Conservation (phyloP, 2,888 invertebrate species). For the Caenorhabditis imperialis region DNA sequence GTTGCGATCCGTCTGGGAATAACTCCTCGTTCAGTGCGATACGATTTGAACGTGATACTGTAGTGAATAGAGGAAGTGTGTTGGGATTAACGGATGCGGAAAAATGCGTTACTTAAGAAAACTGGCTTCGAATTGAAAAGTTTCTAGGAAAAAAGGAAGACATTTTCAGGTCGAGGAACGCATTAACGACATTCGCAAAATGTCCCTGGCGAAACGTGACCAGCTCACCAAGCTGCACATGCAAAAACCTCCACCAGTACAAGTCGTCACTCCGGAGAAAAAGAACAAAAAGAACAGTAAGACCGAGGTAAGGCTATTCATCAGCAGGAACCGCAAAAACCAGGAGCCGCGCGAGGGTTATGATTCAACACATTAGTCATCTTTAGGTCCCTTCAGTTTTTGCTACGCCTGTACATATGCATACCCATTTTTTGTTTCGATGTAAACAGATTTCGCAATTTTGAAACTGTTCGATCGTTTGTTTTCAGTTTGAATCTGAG, state of each 20-base stretch:
- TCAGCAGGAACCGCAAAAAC: conserved; percentile 11
- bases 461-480: too few species aligned
- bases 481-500: too few species aligned
- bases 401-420: too few species aligned
- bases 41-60: conserved; percentile 33
- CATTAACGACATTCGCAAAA: conserved; percentile 92
- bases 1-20: conserved; percentile 41
- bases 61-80: not conserved
- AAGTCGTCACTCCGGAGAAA: conserved; percentile 76
- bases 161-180: conserved; percentile 87
- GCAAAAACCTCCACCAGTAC: conserved; percentile 62
- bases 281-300: conserved; percentile 56
- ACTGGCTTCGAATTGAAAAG: too few species aligned
- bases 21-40: conserved; percentile 19
- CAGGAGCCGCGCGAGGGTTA: conserved; percentile 4
- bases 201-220: conserved; percentile 83
- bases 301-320: conserved; percentile 34
- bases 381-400: too few species aligned
- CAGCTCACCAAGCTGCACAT: conserved; percentile 66
- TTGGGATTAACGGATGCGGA: conserved; percentile 22
- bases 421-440: too few species aligned
- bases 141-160: not conserved
- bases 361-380: too few species aligned
- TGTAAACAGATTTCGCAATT: too few species aligned
- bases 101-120: not conserved